phyloP scores from a whole-genome alignment of 2,113 vertebrate species.

The Vanacampus margaritifer region DNA sequence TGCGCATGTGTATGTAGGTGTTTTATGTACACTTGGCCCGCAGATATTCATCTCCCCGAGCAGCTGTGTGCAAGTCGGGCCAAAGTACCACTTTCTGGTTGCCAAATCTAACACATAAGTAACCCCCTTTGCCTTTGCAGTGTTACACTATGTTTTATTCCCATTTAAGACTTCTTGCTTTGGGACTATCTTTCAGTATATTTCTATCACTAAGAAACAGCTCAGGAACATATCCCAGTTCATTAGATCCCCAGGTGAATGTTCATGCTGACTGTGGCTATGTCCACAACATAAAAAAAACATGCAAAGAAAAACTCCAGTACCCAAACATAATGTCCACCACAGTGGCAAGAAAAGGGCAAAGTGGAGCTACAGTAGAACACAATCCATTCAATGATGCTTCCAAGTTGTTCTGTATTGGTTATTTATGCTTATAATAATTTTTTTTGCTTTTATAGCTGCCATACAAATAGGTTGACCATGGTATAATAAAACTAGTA shows the following conservation, averaged over 20 bases:
- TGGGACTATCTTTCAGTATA: conserved; percentile 32
- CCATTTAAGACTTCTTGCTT: conserved; percentile 41
- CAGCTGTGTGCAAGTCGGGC: conserved; percentile 50
- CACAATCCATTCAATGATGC: background rate
- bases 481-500: background rate
- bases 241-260: conserved; percentile 45
- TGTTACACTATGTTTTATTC: conserved; percentile 59
- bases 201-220: conserved; percentile 45
- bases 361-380: background rate
- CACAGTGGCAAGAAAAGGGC: background rate
- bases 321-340: background rate
- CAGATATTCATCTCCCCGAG: conserved; percentile 49
- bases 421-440: background rate
- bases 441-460: background rate
- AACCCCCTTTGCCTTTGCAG: conserved; percentile 51
- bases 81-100: conserved; percentile 39
- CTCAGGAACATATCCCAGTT: conserved; percentile 61
- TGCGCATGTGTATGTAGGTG: conserved; percentile 25
- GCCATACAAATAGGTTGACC: background rate
- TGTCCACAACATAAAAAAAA: background rate
- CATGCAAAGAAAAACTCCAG: background rate
- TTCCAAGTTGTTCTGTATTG: background rate
- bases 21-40: conserved; percentile 46
- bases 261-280: conserved; percentile 36
- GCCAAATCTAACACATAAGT: conserved; percentile 56